These are phyloP conservation scores for Bos indicus DNA, from an alignment of 2,113 vertebrate genomes.

Conservation along the genomic window DNA sequence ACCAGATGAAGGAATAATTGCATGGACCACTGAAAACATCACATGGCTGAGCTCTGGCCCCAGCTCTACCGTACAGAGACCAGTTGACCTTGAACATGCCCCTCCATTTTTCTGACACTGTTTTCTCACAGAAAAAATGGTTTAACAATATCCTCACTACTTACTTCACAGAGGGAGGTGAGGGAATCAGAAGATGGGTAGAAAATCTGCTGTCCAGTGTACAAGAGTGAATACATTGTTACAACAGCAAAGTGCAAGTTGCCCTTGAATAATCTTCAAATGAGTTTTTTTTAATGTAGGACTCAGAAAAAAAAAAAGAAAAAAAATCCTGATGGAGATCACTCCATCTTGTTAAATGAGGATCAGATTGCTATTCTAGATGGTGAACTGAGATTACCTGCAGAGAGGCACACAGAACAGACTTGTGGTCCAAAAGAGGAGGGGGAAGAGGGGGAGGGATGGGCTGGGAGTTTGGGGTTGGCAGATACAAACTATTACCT, in stretches of 20 bases:
- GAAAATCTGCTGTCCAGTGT: not conserved
- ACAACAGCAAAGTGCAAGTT: not conserved
- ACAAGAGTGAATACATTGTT: not conserved
- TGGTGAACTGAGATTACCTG: not conserved
- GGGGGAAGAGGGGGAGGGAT: not conserved
- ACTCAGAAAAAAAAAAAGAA: not conserved
- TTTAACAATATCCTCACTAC: not conserved
- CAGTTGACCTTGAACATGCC: not conserved
- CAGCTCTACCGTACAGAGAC: not conserved
- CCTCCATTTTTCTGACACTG: not conserved
- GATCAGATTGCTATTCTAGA: not conserved
- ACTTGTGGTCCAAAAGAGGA: not conserved
- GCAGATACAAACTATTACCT: not conserved
- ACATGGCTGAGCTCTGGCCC: not conserved
- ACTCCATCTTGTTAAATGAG: not conserved
- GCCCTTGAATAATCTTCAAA: constrained; percentile 24
- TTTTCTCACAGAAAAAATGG: not conserved
- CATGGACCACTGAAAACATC: not conserved
- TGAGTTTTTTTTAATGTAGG: not conserved
- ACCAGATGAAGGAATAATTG: not conserved
- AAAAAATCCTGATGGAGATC: not conserved
- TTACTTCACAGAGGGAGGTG: not conserved
- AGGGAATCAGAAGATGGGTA: not conserved
- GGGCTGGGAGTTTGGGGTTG: not conserved
- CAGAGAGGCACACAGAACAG: not conserved